Conservation (phyloP, 2,888 invertebrate species). For the Cyrtodaria siliqua region DNA sequence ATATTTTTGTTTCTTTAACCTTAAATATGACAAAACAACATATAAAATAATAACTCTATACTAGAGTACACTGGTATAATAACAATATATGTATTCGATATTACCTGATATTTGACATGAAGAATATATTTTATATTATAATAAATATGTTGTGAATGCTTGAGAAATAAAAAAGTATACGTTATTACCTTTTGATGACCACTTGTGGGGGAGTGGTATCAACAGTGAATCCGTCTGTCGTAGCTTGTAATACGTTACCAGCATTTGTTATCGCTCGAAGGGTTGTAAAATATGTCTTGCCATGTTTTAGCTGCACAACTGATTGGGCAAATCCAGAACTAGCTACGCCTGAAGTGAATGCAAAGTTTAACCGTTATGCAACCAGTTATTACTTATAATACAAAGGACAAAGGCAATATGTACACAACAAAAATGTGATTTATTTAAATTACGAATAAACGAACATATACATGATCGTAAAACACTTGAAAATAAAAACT, state of each 20-base stretch:
- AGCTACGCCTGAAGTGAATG: constrained; percentile 60
- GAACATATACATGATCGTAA: no score
- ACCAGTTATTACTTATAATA: no score
- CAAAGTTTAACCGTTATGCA: background rate
- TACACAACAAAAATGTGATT: background rate
- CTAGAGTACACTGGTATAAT: no score
- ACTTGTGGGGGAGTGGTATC: constrained; percentile 70
- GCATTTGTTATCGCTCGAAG: constrained; percentile 71
- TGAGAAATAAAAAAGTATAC: no score
- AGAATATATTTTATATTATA: no score
- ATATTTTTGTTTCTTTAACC: no score
- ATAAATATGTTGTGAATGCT: background rate
- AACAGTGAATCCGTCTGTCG: constrained; percentile 73
- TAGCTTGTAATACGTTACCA: constrained; percentile 71
- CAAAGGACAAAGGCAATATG: background rate
- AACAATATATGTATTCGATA: no score
- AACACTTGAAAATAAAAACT: no score
- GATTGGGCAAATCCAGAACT: constrained; percentile 70
- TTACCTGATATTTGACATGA: no score
- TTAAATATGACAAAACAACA: no score
- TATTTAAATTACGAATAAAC: background rate
- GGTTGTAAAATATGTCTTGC: constrained; percentile 68
- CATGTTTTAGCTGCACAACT: constrained; percentile 57
- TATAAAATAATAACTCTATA: no score
- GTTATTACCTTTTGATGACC: constrained; percentile 59